phyloP scores from a whole-genome alignment of 53 echinoderm and acorn worm species.

The Paelopatides confundens region DNA sequence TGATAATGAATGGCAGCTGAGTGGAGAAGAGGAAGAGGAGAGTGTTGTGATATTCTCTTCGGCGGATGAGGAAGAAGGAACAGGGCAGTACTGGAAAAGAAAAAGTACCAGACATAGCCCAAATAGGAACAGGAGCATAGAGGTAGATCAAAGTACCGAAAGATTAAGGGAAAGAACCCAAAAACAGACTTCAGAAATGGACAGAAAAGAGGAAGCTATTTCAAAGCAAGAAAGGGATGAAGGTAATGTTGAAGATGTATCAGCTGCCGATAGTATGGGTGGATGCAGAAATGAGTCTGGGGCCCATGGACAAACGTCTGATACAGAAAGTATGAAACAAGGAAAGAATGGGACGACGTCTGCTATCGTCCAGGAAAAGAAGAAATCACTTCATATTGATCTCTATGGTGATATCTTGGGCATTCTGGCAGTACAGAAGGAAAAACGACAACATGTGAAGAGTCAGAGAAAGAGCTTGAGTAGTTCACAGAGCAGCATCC shows the following conservation, averaged over 20 bases:
- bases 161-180: background rate
- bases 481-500: background rate
- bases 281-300: background rate
- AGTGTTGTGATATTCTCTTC: no score
- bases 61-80: no score
- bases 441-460: slow-evolving; percentile 36
- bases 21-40: background rate
- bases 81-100: background rate
- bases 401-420: slow-evolving; percentile 66
- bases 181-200: background rate
- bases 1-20: background rate
- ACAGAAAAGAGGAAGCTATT: background rate
- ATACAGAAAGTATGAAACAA: slow-evolving; percentile 16
- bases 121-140: background rate
- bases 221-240: no score
- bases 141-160: background rate
- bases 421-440: slow-evolving; percentile 58
- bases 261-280: background rate
- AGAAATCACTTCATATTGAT: slow-evolving; percentile 16
- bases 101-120: background rate
- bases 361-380: background rate
- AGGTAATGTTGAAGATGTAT: background rate
- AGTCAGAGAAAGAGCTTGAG: slow-evolving; percentile 18
- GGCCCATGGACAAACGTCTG: background rate
- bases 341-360: background rate